Percentiles rank a stretch among this genome's conserved stretches.
Conservation (phyloP, 64 coral and sea anemone species). For the Cladopsammia gracilis region DNA sequence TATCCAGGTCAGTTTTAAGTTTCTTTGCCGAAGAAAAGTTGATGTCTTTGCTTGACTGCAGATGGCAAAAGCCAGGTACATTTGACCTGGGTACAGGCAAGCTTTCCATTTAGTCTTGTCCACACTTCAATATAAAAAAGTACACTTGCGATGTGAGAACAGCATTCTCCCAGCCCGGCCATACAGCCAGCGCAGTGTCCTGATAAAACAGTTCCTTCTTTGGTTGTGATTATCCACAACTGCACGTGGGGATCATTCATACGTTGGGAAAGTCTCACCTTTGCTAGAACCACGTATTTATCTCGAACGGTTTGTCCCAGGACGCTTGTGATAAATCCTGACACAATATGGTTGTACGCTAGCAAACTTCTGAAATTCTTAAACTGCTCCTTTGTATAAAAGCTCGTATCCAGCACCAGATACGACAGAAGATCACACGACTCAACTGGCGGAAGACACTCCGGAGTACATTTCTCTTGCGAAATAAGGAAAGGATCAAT, state of each 20-base stretch:
- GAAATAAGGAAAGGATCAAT: not conserved
- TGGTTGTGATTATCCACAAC: not conserved
- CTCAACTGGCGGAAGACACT: not conserved
- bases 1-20: not conserved
- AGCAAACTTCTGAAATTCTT: not conserved
- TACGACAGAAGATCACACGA: not conserved
- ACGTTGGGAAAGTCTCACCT: slow-evolving; percentile 1
- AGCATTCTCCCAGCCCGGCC: too few species aligned
- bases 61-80: not conserved
- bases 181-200: too few species aligned
- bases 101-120: not conserved
- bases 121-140: too few species aligned
- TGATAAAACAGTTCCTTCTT: not conserved
- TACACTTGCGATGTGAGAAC: too few species aligned
- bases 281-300: slow-evolving; percentile 10
- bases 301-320: slow-evolving; percentile 1
- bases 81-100: slow-evolving; percentile 6
- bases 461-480: not conserved
- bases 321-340: slow-evolving; percentile 1
- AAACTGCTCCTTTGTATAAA: not conserved
- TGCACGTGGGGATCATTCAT: slow-evolving; percentile 1
- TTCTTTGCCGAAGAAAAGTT: slow-evolving; percentile 33
- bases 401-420: not conserved
- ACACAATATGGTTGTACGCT: slow-evolving; percentile 19
- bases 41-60: not conserved